These are phyloP conservation scores for Heliothis subflexa DNA, from an alignment of 1,140 invertebrate genomes.

Conservation along the genomic window DNA sequence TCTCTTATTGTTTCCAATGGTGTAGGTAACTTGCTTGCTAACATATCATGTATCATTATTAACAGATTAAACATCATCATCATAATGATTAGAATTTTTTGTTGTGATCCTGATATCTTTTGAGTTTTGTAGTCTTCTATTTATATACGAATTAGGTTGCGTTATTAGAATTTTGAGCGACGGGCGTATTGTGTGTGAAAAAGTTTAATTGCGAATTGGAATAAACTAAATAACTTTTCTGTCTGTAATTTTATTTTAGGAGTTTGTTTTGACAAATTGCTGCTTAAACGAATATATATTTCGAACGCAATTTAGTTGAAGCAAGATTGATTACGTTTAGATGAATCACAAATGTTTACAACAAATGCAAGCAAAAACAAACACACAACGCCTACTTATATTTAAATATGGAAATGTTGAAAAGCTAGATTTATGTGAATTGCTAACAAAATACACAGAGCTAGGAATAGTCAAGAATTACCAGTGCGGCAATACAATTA, in stretches of 20 bases:
- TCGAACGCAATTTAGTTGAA: background rate
- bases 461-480: background rate
- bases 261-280: background rate
- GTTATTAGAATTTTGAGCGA: slow-evolving; percentile 9
- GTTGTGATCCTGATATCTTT: slow-evolving; percentile 55
- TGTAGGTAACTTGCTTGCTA: slow-evolving; percentile 62
- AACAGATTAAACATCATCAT: slow-evolving; percentile 74
- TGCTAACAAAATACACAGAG: background rate
- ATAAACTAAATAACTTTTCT: slow-evolving; percentile 17
- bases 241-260: slow-evolving; percentile 26
- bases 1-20: slow-evolving; percentile 60
- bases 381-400: background rate
- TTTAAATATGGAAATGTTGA: slow-evolving; percentile 18
- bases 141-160: background rate
- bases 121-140: slow-evolving; percentile 2
- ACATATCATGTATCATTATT: slow-evolving; percentile 70
- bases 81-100: slow-evolving; percentile 70
- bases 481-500: slow-evolving; percentile 10
- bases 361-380: background rate
- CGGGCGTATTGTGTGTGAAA: slow-evolving; percentile 19
- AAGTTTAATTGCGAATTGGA: background rate
- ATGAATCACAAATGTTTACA: background rate
- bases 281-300: background rate
- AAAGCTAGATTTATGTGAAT: slow-evolving; percentile 4
- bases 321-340: background rate